A percentile compares a stretch with the other conserved stretches of the same genome.
Evolutionary conservation across 1,140 invertebrate genomes (phyloP).

Genomic region (Drosophila nigrodunni): DNA sequence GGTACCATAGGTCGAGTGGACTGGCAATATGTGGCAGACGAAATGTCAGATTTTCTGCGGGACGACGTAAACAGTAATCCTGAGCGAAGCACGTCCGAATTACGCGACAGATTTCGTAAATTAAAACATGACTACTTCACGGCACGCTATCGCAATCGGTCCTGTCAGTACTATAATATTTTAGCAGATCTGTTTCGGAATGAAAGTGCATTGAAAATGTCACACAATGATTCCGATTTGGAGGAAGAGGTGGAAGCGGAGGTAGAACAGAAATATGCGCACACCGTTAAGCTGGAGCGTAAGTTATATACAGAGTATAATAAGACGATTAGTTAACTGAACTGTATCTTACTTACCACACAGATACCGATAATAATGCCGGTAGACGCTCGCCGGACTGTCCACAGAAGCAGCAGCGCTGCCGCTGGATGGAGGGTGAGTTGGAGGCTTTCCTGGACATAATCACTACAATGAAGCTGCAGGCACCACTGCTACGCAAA

Average conservation of each 20-base stretch:
- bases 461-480: constrained; percentile 43
- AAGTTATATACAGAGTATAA: not conserved
- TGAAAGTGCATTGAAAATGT: not conserved
- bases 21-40: constrained; percentile 29
- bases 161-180: constrained; percentile 36
- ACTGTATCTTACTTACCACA: not conserved
- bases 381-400: not conserved
- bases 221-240: not conserved
- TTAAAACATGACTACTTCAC: constrained; percentile 26
- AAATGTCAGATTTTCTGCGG: constrained; percentile 16
- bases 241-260: constrained; percentile 17
- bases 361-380: constrained; percentile 3
- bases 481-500: constrained; percentile 31
- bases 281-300: constrained; percentile 41
- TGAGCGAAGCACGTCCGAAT: constrained; percentile 3
- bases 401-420: not conserved
- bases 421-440: constrained; percentile 46
- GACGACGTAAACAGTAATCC: not conserved
- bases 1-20: not conserved
- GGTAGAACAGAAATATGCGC: constrained; percentile 53
- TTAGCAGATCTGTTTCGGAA: constrained; percentile 25
- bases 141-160: constrained; percentile 12
- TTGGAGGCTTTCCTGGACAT: constrained; percentile 48
- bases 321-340: not conserved
- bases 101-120: constrained; percentile 29